A percentile compares a stretch with the other conserved stretches of the same genome.
Conservation (phyloP, 2,888 invertebrate species). For the Gari tellinella region DNA sequence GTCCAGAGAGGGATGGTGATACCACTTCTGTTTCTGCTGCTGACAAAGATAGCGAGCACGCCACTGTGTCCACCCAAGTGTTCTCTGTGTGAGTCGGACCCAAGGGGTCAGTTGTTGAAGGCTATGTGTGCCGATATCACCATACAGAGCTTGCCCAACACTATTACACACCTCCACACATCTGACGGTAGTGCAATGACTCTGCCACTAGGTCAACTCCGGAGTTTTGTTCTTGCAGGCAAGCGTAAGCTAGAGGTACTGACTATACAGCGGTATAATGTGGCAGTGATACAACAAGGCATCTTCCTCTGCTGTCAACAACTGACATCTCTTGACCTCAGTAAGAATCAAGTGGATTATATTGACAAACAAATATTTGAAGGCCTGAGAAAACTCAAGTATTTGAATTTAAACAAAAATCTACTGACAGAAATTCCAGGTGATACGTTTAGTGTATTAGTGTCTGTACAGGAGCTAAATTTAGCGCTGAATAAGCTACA, state of each 20-base stretch:
- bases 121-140: slow-evolving; percentile 45
- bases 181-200: slow-evolving; percentile 11
- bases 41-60: too few relatives aligned
- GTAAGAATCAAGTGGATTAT: slow-evolving; percentile 39
- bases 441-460: slow-evolving; percentile 50
- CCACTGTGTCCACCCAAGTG: slow-evolving; percentile 38
- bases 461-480: slow-evolving; percentile 50
- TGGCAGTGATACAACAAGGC: slow-evolving; percentile 44
- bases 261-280: slow-evolving; percentile 46
- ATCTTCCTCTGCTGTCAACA: slow-evolving; percentile 39
- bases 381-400: slow-evolving; percentile 58
- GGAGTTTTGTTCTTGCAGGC: slow-evolving; percentile 26
- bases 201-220: slow-evolving; percentile 35
- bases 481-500: slow-evolving; percentile 48
- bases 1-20: too few relatives aligned
- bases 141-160: slow-evolving; percentile 38
- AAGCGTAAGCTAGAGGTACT: slow-evolving; percentile 45
- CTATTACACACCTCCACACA: slow-evolving; percentile 22
- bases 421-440: slow-evolving; percentile 36
- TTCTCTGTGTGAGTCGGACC: slow-evolving; percentile 36
- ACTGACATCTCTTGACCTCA: slow-evolving; percentile 52
- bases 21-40: too few relatives aligned
- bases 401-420: slow-evolving; percentile 60
- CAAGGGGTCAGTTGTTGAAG: slow-evolving; percentile 30
- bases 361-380: slow-evolving; percentile 46